These are phyloP conservation scores for Himalopsyche tibetana DNA, from an alignment of 2,888 invertebrate genomes.

Conservation along the genomic window DNA sequence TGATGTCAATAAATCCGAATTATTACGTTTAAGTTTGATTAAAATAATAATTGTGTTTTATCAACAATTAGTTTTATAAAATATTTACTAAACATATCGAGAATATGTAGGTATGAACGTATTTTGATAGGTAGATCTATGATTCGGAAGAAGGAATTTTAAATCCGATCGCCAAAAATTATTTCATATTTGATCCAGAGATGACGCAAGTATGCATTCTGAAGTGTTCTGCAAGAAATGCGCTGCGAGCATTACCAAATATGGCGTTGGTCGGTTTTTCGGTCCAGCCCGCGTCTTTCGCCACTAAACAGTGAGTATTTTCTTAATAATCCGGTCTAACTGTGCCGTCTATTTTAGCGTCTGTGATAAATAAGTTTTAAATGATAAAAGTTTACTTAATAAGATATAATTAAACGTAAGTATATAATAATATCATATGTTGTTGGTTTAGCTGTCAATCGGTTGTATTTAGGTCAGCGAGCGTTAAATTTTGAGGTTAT, in stretches of 20 bases:
- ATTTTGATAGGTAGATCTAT: conserved; percentile 12
- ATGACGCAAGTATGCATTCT: conserved; percentile 55
- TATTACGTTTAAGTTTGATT: too few relatives aligned
- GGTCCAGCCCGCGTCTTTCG: conserved; percentile 70
- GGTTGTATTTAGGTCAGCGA: conserved; percentile 60
- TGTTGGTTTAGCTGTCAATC: conserved; percentile 61
- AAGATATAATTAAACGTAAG: conserved; percentile 62
- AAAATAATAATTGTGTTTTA: too few relatives aligned
- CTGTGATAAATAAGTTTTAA: conserved; percentile 67
- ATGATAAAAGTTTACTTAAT: conserved; percentile 57
- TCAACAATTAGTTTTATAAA: too few relatives aligned
- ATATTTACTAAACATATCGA: too few relatives aligned
- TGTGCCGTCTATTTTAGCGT: conserved; percentile 71
- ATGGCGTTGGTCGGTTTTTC: conserved; percentile 81
- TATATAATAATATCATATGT: conserved; percentile 51
- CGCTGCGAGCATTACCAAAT: conserved; percentile 81
- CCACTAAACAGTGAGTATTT: conserved; percentile 57
- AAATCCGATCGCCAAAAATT: conserved; percentile 28
- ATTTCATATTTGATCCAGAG: conserved; percentile 38
- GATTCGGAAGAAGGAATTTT: conserved; percentile 30
- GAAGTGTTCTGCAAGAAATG: conserved; percentile 65
- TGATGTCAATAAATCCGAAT: too few relatives aligned
- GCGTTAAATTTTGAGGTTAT: conserved; percentile 57
- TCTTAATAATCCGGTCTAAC: conserved; percentile 57
- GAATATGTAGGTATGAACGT: too few relatives aligned